Base-by-base conservation (phyloP, 53 echinoderm and acorn worm species). In the Luidia sarsii region DNA sequence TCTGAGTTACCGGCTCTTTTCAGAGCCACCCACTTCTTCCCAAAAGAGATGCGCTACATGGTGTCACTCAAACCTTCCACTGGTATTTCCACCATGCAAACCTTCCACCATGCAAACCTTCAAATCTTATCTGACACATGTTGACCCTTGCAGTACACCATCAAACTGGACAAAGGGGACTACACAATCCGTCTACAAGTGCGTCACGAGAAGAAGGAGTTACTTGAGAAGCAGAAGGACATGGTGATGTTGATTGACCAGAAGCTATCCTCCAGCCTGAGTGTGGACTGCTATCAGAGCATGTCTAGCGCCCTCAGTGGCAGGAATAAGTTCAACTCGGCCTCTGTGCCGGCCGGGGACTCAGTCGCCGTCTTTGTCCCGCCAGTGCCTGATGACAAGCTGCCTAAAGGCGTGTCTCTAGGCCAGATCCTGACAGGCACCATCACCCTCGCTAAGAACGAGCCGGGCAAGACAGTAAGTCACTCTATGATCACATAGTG, bases 111-210 rank as follows among this genome's bases (percentile, higher is more conserved):
- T n/a, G n/a, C n/a, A n/a, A 66, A 20, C 1, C 41, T 37, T 22
- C 14, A 32, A 7, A 9, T 66, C 7, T 15, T 66, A 15, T 52
- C 21, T 70, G 3, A 7, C 35, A 24, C 75, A 1, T 2, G 13
- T 80, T 34, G 49, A 23, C 48, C 50, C 28, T 31, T 59, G 15
- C 71, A 94, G 99, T 97, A 97, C 87, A 97, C 99, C 0, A 57
- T 97, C 68, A 97, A 97, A 74, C 67, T 97, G 18, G 94, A 97
- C 79, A 97, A 97, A 75, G 99, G 99, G 4, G 99, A 97, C 94
- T 97, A 97, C 94, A 97, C 99, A 2, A 83, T 97, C 6, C 86
- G 91, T 32, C 91, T 97, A 16, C 99, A 97, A 56, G 93, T 97
- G n/a, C 86, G 99, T 4, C 99, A 97, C 53, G 94, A 97, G 33